Percentiles rank a stretch among this genome's conserved stretches.
These are phyloP conservation scores for Pogonocichla stellata DNA, from an alignment of 2,113 vertebrate genomes.

Conservation along the genomic window DNA sequence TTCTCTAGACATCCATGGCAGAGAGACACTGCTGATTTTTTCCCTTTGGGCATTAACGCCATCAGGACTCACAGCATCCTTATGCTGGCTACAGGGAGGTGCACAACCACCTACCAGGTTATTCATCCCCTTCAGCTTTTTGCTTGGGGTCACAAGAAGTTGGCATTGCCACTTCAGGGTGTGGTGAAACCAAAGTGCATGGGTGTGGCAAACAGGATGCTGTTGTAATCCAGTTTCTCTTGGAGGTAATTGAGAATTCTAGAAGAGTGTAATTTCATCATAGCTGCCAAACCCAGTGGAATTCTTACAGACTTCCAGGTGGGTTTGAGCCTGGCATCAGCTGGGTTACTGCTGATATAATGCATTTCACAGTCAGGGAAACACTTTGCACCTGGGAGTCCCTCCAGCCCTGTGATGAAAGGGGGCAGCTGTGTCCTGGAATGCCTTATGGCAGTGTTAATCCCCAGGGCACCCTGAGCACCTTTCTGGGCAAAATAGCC, in stretches of 20 bases:
- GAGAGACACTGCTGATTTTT: not conserved
- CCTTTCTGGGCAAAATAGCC: not conserved
- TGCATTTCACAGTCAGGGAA: not conserved
- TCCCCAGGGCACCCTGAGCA: not conserved
- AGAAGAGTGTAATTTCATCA: not conserved
- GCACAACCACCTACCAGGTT: not conserved
- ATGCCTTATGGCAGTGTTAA: not conserved
- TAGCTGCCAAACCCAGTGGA: not conserved
- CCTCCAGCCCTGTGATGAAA: not conserved
- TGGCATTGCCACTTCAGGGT: not conserved
- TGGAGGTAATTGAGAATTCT: not conserved
- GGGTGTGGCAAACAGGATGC: not conserved
- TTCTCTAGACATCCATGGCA: not conserved
- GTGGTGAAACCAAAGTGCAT: not conserved
- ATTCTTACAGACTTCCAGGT: not conserved
- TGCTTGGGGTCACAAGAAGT: not conserved
- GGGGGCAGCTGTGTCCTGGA: not conserved
- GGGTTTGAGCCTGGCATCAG: not conserved
- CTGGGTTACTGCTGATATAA: not conserved
- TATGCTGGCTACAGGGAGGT: not conserved
- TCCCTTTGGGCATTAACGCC: not conserved
- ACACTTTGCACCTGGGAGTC: not conserved
- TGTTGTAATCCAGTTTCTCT: not conserved
- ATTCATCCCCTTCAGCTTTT: not conserved
- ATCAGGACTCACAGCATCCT: not conserved